These are phyloP conservation scores for Seriola dumerili DNA, from an alignment of 2,113 vertebrate species.

Conservation along the genomic window DNA sequence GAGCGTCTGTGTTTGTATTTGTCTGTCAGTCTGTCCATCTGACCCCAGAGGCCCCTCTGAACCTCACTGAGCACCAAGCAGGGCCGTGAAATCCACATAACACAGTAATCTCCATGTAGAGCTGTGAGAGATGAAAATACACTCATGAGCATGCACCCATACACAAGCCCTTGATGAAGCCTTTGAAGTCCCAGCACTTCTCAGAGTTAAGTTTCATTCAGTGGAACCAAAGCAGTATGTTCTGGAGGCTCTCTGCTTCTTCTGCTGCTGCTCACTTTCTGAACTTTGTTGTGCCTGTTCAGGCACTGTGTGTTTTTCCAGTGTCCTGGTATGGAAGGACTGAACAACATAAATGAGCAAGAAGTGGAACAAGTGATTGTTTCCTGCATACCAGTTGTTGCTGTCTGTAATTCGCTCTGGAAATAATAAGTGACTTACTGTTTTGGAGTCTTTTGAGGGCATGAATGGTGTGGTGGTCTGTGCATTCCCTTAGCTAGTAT, in stretches of 20 bases:
- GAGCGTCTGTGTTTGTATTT: neutral
- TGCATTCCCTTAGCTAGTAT: neutral
- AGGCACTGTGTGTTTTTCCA: neutral
- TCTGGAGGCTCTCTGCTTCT: neutral
- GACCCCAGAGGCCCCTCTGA: constrained; percentile 18
- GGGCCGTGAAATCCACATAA: constrained; percentile 26
- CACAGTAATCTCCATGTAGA: neutral
- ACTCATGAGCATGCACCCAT: neutral
- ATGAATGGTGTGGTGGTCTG: neutral
- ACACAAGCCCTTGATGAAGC: neutral
- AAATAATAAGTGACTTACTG: neutral
- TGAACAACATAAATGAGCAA: constrained; percentile 1
- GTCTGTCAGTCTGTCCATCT: neutral
- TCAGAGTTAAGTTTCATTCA: neutral
- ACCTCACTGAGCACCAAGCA: constrained; percentile 9
- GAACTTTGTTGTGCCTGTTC: neutral
- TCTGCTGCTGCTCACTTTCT: neutral
- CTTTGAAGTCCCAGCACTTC: constrained; percentile 22
- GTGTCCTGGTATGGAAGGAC: constrained; percentile 17
- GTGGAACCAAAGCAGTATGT: constrained; percentile 37
- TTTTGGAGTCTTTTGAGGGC: neutral
- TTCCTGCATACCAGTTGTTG: neutral
- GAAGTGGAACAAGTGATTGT: constrained; percentile 8
- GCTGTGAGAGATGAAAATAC: constrained; percentile 18
- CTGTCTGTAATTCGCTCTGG: neutral